Evolutionary conservation across 2,888 invertebrate species (phyloP), one percentile per base, ranked within the genome.

Genomic region (Sthenelais limicola): DNA sequence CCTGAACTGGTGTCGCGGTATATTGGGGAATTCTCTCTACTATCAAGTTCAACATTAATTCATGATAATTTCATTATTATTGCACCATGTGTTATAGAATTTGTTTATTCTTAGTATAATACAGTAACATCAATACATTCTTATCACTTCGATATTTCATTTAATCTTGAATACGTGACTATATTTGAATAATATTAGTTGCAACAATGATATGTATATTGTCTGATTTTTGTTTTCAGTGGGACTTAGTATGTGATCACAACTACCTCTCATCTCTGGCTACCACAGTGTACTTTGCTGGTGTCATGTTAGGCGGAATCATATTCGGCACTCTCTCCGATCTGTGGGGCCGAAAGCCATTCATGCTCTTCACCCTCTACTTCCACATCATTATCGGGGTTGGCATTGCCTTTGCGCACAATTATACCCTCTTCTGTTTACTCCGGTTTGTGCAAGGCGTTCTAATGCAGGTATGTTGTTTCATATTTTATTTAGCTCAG

Each of bases 301-400:
- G 84, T 2, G 84, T 84, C 5, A 84, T 84, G 84, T 69, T 84
- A 5, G 84, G 84, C 38, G 84, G 84, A 3, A 73, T 84, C n/a
- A 26, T 84, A 48, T 84, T 84, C 69, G 84, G 84, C 32, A 78
- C 80, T 30, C 76, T 84, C 49, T 82, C 84, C 5, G 84, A 84
- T 76, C 78, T 78, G 68, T 81, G 82, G 74, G 84, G 84, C 3
- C 77, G 84, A 0, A 82, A 81, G 58, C 83, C 83, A 0, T 76
- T 82, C 7, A 78, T 84, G 80, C 71, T 84, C 52, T 21, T 79
- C 1, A 75, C 79, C 0, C 79, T 84, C 26, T 83, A 78, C 70
- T 24, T 76, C 5, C 83, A 82, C 1, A 76, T 82, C 7, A 48
- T 77, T 2, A 74, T 83, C 9, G 83, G 84, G 12, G 51, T 82